phyloP scores from a whole-genome alignment of 2,113 vertebrate species.

The Crotalus viridis region DNA sequence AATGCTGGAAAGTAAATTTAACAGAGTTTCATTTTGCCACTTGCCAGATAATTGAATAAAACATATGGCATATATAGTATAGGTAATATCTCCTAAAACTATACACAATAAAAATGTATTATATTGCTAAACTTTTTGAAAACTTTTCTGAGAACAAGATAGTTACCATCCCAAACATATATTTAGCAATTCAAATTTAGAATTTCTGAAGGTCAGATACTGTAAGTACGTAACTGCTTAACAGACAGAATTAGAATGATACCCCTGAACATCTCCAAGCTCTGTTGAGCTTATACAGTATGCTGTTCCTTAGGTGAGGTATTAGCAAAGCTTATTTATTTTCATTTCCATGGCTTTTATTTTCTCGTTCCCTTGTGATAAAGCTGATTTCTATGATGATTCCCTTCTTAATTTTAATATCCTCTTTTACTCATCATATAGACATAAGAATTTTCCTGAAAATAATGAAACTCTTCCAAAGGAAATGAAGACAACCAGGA shows the following conservation, averaged over 20 bases:
- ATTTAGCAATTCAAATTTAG: conserved; percentile 74
- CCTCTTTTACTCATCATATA: conserved; percentile 97
- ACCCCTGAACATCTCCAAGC: conserved; percentile 77
- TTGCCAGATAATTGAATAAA: conserved; percentile 72
- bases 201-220: conserved; percentile 87
- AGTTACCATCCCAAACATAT: conserved; percentile 69
- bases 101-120: conserved; percentile 56
- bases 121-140: conserved; percentile 45
- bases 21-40: conserved; percentile 65
- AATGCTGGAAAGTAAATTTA: conserved; percentile 70
- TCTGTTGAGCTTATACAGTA: conserved; percentile 75
- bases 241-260: conserved; percentile 82
- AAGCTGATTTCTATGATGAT: conserved; percentile 97
- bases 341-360: conserved; percentile 97
- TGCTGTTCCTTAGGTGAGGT: conserved; percentile 93
- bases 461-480: conserved; percentile 88
- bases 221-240: conserved; percentile 79
- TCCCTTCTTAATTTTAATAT: conserved; percentile 99
- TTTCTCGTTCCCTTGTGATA: conserved; percentile 92
- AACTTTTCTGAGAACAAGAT: conserved; percentile 66
- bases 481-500: conserved; percentile 82
- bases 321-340: conserved; percentile 99
- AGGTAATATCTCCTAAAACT: conserved; percentile 73
- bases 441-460: conserved; percentile 89
- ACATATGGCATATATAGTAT: conserved; percentile 59